phyloP scores from a whole-genome alignment of 2,113 vertebrate species.

The Pycnonotus jocosus region DNA sequence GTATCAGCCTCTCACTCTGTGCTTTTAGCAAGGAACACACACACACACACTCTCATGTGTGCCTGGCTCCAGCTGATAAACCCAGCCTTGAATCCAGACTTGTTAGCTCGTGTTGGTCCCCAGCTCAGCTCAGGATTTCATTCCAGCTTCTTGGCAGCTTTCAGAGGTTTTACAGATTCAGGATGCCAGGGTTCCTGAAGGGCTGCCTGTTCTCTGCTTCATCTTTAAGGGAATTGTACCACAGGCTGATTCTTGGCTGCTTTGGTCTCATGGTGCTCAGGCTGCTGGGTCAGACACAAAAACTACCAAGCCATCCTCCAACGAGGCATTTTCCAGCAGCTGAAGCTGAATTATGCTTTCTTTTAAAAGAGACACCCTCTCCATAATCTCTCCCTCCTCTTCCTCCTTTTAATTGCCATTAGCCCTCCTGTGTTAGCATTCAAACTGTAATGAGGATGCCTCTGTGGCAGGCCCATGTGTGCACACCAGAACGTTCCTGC shows the following conservation, averaged over 20 bases:
- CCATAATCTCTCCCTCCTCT: neutral
- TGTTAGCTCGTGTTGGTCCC: neutral
- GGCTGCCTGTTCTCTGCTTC: neutral
- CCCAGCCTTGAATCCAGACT: neutral
- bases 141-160: neutral
- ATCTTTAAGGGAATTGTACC: neutral
- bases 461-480: neutral
- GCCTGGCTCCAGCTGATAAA: slow-evolving; percentile 44
- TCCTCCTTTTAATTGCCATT: neutral
- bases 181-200: neutral
- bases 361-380: neutral
- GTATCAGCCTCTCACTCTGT: neutral
- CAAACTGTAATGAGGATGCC: neutral
- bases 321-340: neutral
- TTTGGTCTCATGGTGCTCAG: neutral
- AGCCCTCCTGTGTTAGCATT: neutral
- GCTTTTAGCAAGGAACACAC: slow-evolving; percentile 1
- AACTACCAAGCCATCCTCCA: neutral
- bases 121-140: neutral
- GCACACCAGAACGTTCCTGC: neutral
- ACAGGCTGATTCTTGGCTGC: neutral
- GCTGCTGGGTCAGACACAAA: neutral
- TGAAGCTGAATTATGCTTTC: neutral
- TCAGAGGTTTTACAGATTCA: neutral
- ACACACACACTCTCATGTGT: neutral